Conservation (phyloP, 1,140 invertebrate species). For the Drosophila prosaltans region DNA sequence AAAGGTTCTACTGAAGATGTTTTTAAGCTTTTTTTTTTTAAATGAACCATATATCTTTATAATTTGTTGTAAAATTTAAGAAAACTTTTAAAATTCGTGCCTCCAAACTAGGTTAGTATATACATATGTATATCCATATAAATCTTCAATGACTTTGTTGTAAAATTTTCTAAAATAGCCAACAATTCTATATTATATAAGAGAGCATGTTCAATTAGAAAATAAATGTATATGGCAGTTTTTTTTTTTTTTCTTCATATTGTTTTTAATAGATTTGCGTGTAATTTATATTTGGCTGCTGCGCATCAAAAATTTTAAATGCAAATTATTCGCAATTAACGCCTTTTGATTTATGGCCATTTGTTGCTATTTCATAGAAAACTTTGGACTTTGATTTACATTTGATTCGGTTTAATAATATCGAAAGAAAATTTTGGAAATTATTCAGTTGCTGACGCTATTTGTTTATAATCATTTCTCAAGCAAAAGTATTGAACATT, state of each 20-base stretch:
- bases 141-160: no score
- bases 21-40: no score
- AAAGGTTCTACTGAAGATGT: no score
- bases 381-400: constrained; percentile 21
- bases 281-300: constrained; percentile 13
- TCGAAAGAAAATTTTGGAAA: constrained; percentile 19
- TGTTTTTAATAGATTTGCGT: constrained; percentile 28
- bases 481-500: constrained; percentile 31
- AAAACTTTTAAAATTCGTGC: no score
- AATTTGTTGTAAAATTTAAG: no score
- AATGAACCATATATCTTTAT: no score
- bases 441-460: constrained; percentile 4
- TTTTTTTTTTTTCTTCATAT: background rate
- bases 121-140: no score
- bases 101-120: no score
- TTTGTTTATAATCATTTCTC: constrained; percentile 35
- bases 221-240: background rate
- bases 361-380: constrained; percentile 18
- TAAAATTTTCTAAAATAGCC: no score
- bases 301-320: constrained; percentile 12
- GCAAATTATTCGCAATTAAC: constrained; percentile 53
- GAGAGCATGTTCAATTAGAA: background rate
- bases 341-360: constrained; percentile 43
- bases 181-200: no score
- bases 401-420: constrained; percentile 6